Conservation (phyloP, 1,140 invertebrate species). For the Pachypeltis micranthus region DNA sequence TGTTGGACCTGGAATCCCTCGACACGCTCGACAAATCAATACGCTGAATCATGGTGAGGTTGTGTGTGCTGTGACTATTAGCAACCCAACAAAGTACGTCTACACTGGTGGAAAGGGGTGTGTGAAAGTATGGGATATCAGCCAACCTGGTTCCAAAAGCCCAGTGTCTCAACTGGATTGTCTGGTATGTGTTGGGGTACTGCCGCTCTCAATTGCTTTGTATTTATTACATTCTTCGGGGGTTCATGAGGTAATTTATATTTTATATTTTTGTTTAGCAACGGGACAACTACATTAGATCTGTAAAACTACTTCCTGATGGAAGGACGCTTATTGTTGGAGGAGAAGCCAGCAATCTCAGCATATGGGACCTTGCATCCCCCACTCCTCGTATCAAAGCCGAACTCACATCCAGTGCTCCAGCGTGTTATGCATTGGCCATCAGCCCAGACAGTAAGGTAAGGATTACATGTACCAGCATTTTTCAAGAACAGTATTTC, state of each 20-base stretch:
- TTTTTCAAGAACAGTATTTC: too few relatives aligned
- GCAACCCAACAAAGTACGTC: constrained; percentile 68
- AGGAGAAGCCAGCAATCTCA: constrained; percentile 78
- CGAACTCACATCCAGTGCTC: constrained; percentile 89
- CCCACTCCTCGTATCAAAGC: constrained; percentile 81
- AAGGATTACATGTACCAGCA: too few relatives aligned
- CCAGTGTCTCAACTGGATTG: constrained; percentile 74
- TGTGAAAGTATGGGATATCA: constrained; percentile 77
- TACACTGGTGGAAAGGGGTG: constrained; percentile 80
- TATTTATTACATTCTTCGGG: background rate
- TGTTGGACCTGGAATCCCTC: constrained; percentile 78
- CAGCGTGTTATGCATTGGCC: constrained; percentile 84
- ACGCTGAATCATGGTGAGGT: constrained; percentile 73
- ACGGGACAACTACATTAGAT: constrained; percentile 82
- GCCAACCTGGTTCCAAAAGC: constrained; percentile 55
- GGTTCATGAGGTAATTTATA: too few relatives aligned
- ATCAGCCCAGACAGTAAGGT: constrained; percentile 84
- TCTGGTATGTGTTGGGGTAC: constrained; percentile 38
- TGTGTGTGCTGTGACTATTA: constrained; percentile 77
- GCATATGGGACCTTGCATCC: constrained; percentile 78
- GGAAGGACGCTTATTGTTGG: constrained; percentile 82
- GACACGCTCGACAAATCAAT: constrained; percentile 61
- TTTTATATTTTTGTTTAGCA: constrained; percentile 38
- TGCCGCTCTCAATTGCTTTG: constrained; percentile 10
- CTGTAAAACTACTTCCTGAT: constrained; percentile 83